These are phyloP conservation scores for Grus americana DNA, from an alignment of 2,113 vertebrate species.

Conservation along the genomic window DNA sequence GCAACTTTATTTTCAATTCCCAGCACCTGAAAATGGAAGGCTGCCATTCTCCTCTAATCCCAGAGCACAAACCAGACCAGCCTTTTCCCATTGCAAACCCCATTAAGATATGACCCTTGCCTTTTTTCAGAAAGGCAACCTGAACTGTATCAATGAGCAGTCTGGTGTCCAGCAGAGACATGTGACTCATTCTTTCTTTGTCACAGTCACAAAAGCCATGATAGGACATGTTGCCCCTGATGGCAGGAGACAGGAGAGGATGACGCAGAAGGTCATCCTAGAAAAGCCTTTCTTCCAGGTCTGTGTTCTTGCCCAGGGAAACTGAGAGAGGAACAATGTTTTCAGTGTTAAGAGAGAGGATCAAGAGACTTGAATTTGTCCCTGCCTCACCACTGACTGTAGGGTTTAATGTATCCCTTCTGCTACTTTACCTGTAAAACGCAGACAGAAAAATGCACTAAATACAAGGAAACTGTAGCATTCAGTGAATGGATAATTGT, in stretches of 20 bases:
- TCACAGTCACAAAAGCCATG: constrained; percentile 18
- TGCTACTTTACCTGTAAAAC: background rate
- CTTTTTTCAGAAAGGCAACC: constrained; percentile 1
- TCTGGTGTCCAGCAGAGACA: constrained; percentile 20
- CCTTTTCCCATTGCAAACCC: constrained; percentile 2
- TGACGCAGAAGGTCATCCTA: constrained; percentile 34
- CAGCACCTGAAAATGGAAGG: constrained; percentile 20
- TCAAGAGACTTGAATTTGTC: constrained; percentile 21
- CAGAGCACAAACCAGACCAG: background rate
- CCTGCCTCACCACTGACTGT: background rate
- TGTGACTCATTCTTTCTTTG: constrained; percentile 52
- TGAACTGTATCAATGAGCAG: constrained; percentile 11
- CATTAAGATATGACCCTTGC: background rate
- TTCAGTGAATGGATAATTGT: background rate
- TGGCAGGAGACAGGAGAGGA: constrained; percentile 9
- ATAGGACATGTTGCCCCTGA: background rate
- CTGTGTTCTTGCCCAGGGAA: background rate
- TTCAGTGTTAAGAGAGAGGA: background rate
- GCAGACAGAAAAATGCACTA: background rate
- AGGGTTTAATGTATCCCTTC: background rate
- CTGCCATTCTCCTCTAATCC: background rate
- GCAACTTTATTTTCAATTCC: background rate
- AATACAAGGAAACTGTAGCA: background rate
- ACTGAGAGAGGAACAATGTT: background rate
- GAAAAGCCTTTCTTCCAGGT: constrained; percentile 18